Evolutionary conservation across 2,113 vertebrate species (phyloP).

Genomic region (Hymenochirus boettgeri): DNA sequence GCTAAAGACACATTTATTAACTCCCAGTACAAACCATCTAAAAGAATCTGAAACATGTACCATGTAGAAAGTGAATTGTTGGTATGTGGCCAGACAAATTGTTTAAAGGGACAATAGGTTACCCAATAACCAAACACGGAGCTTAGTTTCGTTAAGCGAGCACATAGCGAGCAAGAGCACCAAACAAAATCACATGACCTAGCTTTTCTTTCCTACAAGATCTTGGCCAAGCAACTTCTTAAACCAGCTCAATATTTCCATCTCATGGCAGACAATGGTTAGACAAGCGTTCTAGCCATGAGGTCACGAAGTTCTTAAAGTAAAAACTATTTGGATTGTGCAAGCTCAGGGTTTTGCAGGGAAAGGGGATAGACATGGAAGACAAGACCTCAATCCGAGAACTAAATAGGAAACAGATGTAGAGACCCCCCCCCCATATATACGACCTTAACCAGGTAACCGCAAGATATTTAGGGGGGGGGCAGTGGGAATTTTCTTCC

Average conservation of each 20-base stretch:
- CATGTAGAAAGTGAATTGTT: not conserved
- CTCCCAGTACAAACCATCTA: not conserved
- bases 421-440: no score
- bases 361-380: not conserved
- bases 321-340: slow-evolving; percentile 1
- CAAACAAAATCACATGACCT: no score
- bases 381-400: not conserved
- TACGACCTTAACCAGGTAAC: slow-evolving; percentile 17
- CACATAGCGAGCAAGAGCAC: no score
- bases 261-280: not conserved
- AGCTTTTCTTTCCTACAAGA: no score
- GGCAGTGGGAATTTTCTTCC: slow-evolving; percentile 21
- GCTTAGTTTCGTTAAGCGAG: no score
- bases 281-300: not conserved
- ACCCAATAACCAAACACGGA: not conserved
- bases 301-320: not conserved
- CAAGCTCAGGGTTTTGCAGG: slow-evolving; percentile 12
- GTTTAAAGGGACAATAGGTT: not conserved
- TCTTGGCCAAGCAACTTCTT: no score
- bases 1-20: not conserved
- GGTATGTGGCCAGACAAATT: not conserved
- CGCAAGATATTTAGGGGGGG: slow-evolving; percentile 22
- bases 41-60: not conserved
- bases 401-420: slow-evolving; percentile 36
- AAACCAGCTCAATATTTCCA: not conserved